phyloP scores from a whole-genome alignment of 2,888 invertebrate species.

The Alloscopus bannaensis region DNA sequence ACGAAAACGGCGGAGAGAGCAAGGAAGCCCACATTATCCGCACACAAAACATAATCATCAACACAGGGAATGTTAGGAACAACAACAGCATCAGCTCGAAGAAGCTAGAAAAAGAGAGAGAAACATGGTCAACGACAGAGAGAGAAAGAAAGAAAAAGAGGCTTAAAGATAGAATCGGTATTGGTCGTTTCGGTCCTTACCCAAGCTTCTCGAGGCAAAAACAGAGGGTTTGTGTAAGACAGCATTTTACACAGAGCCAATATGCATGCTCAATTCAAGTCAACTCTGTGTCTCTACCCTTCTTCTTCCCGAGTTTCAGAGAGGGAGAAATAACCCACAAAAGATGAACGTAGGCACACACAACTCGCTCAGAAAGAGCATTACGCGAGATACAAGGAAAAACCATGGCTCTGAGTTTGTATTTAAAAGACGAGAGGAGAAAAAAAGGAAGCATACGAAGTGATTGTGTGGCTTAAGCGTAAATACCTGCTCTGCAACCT shows the following conservation, averaged over 20 bases:
- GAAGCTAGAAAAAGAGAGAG: slow-evolving; percentile 17
- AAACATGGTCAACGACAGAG: too few relatives aligned
- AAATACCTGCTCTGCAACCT: slow-evolving; percentile 25
- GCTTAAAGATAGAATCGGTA: slow-evolving; percentile 43
- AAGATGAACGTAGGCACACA: slow-evolving; percentile 16
- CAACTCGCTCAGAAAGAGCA: background rate
- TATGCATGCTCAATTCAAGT: slow-evolving; percentile 3
- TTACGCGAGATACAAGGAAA: background rate
- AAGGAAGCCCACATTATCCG: background rate
- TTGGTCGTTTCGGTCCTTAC: slow-evolving; percentile 50
- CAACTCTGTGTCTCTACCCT: slow-evolving; percentile 46
- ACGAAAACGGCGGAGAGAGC: slow-evolving; percentile 4
- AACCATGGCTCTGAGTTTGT: too few relatives aligned
- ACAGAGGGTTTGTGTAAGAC: too few relatives aligned
- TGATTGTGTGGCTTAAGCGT: slow-evolving; percentile 28
- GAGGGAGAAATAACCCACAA: slow-evolving; percentile 20
- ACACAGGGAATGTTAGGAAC: too few relatives aligned
- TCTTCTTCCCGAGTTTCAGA: too few relatives aligned
- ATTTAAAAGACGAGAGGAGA: too few relatives aligned
- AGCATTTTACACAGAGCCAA: slow-evolving; percentile 15
- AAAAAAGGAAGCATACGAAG: too few relatives aligned
- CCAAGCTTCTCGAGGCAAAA: slow-evolving; percentile 57
- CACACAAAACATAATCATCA: background rate
- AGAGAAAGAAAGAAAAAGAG: too few relatives aligned
- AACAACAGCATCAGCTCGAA: slow-evolving; percentile 22